These are phyloP conservation scores for Pristionchus mayeri DNA, from an alignment of 2,888 invertebrate species.

Conservation along the genomic window DNA sequence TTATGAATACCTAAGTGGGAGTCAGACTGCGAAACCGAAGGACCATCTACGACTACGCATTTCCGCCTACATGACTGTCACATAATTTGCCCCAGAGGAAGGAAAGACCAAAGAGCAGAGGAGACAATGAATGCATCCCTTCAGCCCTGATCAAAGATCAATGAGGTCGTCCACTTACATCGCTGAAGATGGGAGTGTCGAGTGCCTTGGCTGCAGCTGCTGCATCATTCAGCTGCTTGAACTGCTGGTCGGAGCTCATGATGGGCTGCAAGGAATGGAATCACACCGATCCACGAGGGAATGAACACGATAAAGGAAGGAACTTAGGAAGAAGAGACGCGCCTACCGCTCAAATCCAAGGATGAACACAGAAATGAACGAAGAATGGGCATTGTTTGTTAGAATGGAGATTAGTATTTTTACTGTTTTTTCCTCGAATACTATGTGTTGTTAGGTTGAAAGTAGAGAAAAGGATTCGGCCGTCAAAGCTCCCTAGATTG, in stretches of 20 bases:
- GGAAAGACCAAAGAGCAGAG: neutral
- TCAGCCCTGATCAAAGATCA: too few relatives aligned
- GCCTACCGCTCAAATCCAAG: too few relatives aligned
- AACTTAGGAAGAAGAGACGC: neutral
- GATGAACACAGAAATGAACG: too few relatives aligned
- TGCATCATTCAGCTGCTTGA: conserved; percentile 28
- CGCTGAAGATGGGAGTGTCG: conserved; percentile 47
- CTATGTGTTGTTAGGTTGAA: too few relatives aligned
- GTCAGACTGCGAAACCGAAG: conserved; percentile 7
- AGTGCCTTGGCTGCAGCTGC: neutral
- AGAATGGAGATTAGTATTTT: neutral
- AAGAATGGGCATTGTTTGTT: neutral
- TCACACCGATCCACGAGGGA: too few relatives aligned
- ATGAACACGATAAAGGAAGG: neutral
- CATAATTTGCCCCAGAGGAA: neutral
- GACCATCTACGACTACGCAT: neutral
- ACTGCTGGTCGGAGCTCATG: conserved; percentile 16
- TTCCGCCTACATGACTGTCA: neutral
- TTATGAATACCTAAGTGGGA: conserved; percentile 29
- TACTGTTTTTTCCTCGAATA: too few relatives aligned
- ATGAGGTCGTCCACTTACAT: conserved; percentile 39
- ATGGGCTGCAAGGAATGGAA: neutral
- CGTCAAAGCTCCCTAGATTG: too few relatives aligned
- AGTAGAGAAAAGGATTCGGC: too few relatives aligned
- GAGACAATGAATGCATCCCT: too few relatives aligned